Conservation (phyloP, 2,797 vertebrate species). For the Trichosurus vulpecula region DNA sequence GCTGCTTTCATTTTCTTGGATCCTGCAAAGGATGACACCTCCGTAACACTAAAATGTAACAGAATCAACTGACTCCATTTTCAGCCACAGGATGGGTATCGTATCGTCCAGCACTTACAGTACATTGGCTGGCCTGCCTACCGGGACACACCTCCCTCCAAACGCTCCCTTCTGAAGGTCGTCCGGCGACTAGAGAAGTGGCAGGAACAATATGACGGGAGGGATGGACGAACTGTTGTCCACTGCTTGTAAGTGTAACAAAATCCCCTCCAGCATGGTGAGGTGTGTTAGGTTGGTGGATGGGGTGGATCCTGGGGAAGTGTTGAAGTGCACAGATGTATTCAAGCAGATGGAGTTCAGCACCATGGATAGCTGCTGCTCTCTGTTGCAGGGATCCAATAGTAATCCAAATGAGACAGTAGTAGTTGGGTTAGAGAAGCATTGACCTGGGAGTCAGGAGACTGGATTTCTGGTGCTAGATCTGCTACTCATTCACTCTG, state of each 20-base stretch:
- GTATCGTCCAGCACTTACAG: constrained; percentile 97
- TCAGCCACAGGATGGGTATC: constrained; percentile 97
- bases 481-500: not conserved
- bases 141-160: constrained; percentile 95
- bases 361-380: not conserved
- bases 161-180: constrained; percentile 96
- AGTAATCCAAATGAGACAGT: not conserved
- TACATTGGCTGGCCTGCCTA: constrained; percentile 99
- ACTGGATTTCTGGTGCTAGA: not conserved
- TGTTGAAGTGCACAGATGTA: not conserved
- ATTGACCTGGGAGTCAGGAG: not conserved
- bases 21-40: not conserved
- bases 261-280: fast-evolving
- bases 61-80: constrained; percentile 50
- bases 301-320: not conserved
- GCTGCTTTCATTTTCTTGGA: not conserved
- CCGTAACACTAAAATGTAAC: not conserved
- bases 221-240: constrained; percentile 95
- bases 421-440: not conserved
- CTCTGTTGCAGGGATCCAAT: not conserved
- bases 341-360: not conserved
- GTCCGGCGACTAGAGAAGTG: constrained; percentile 95
- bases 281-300: not conserved
- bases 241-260: constrained; percentile 94
- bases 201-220: constrained; percentile 97